Base-by-base conservation (phyloP, 1,140 invertebrate genomes). In the Heterodera carotae region DNA sequence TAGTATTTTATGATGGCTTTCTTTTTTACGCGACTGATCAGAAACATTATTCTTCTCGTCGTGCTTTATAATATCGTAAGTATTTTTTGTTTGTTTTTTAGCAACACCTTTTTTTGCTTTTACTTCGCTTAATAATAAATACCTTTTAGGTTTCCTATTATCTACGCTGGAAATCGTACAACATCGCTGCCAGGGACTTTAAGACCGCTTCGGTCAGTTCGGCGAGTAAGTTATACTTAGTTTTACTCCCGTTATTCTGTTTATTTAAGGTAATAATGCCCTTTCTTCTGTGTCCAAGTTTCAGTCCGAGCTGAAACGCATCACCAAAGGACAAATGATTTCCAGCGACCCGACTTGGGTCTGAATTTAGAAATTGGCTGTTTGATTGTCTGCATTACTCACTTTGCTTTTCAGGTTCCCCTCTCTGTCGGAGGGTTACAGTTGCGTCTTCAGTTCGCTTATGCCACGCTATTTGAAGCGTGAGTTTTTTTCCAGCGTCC, bases 351-450 rank as follows among this genome's bases (percentile, higher is more conserved):
- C 72, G 8, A 74, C 27, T n/a, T 74, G 72, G 72, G 72, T 74
- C 36, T 74, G 33, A 27, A 39, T 53, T 31, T 73, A 60, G 53
- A 18, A 60, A 2, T 70, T 71, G 8, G 18, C n/a, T 22, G 12
- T 27, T 25, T n/a, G n/a, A n/a, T n/a, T n/a, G n/a, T 29, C 33
- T 71, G 31, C 56, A 69, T 27, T 53, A 15, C 0, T 8, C 25
- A 59, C 39, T n/a, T 12, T 31, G 27, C 36, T 43, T 68, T 31
- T n/a, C 80, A 80, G 81, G 60, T 79, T 27, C 79, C 81, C 18
- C 56, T 82, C 10, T 81, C 78, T 18, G 69, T 77, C 60, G 78
- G 78, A 60, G 81, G 81, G n/a, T 67, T 83, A 39, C 81, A 82
- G 1, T 73, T 82, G 34, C 62, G 73, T 29, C 77, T 69, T 10